Evolutionary conservation across 2,797 vertebrate species (phyloP).

Genomic region (Mallotus villosus): DNA sequence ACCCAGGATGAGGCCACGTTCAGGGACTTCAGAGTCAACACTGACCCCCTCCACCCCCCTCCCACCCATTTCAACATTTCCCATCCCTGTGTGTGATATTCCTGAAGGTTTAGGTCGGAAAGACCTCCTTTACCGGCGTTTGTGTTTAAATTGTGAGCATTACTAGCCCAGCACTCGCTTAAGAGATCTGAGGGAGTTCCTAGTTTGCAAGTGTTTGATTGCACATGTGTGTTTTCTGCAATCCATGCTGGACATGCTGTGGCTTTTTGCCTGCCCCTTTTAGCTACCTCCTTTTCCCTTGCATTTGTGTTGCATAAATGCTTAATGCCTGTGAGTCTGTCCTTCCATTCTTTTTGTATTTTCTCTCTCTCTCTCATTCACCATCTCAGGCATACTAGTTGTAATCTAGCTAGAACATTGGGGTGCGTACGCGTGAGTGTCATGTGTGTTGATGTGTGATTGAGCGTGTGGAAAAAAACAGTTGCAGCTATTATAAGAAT

Average conservation of each 20-base stretch:
- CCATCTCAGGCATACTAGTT: conserved; percentile 20
- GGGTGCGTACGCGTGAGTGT: neutral
- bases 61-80: neutral
- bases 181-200: neutral
- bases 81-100: neutral
- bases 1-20: conserved; percentile 60
- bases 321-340: conserved; percentile 23
- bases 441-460: neutral
- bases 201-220: neutral
- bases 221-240: neutral
- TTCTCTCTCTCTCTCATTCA: neutral
- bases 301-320: neutral
- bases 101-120: neutral
- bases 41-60: neutral
- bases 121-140: neutral
- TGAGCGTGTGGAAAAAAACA: neutral
- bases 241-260: conserved; percentile 14
- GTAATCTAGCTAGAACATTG: neutral
- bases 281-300: neutral
- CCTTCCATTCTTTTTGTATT: conserved; percentile 10
- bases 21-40: conserved; percentile 63
- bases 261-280: neutral
- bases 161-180: neutral
- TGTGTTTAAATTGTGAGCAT: neutral
- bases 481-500: conserved; percentile 39